Evolutionary conservation across 2,113 vertebrate genomes (phyloP), one percentile per base, ranked within the genome.

Genomic region (Tragulus kanchil): DNA sequence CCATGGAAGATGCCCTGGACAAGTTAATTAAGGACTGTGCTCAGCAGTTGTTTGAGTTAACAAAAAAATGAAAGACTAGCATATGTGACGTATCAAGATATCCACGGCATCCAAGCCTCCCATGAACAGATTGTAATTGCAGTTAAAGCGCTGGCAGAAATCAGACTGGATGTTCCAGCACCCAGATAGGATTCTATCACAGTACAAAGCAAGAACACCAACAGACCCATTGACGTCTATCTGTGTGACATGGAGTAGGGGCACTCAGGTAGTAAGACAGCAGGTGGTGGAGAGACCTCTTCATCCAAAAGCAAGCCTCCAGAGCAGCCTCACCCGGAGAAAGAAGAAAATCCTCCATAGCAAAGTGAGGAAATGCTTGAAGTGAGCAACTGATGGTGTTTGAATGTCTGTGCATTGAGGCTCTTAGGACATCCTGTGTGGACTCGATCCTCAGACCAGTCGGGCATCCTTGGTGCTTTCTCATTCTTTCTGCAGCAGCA

Each of bases 101-200:
- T 99, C 85, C 97, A 98, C 64, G 98, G 99, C 36, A 36, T 36
- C 36, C 36, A 36, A 36, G 36, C 36, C 36, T 36, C 36, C 36
- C 36, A 36, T 36, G 36, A 36, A 36, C 36, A 36, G 36, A 2
- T 36, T 36, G 36, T 36, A 36, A 36, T 36, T 36, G 36, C 99
- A 0, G 98, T 99, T 95, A 99, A 99, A 97, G 99, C 99, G 82
- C 99, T 99, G 1, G 99, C 99, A 90, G 99, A 99, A 98, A 99
- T 99, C 73, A 99, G 98, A 56, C 89, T 99, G 98, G 99, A 99
- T 96, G 98, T 99, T 23, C 99, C 99, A 1, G 82, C 99, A 8
- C 99, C 99, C 59, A 99, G 98, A 96, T 98, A 99, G 99, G 98
- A 99, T 85, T 98, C 98, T 8, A 99, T 99, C 98, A 98, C 99